These are phyloP conservation scores for Lamprotornis superbus DNA, from an alignment of 2,113 vertebrate species.

Conservation along the genomic window DNA sequence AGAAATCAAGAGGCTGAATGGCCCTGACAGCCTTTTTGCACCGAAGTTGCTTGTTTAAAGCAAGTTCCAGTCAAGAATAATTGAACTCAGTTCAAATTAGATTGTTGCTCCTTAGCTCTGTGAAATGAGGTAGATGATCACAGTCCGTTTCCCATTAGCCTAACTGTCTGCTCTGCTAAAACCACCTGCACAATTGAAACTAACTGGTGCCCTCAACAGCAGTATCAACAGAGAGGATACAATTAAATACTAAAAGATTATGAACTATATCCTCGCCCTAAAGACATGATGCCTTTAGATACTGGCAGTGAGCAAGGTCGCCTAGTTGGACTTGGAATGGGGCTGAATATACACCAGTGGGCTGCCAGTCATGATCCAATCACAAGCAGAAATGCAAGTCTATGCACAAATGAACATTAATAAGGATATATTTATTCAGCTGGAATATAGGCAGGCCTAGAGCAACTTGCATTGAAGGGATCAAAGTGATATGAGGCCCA, in stretches of 20 bases:
- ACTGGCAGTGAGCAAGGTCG: background rate
- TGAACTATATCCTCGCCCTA: background rate
- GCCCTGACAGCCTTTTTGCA: background rate
- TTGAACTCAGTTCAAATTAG: conserved; percentile 42
- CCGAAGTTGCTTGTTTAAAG: background rate
- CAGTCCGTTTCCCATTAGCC: conserved; percentile 36
- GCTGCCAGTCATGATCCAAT: background rate
- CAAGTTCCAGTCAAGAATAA: conserved; percentile 49
- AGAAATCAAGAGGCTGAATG: background rate
- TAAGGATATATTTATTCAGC: conserved; percentile 1
- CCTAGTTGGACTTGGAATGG: background rate
- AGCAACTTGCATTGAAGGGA: background rate
- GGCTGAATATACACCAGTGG: background rate
- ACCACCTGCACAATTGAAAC: conserved; percentile 52
- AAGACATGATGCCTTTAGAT: background rate
- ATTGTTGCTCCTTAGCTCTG: conserved; percentile 20
- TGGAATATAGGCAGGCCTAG: background rate
- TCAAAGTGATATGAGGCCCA: background rate
- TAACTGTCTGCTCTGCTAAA: conserved; percentile 45
- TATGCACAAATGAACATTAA: background rate
- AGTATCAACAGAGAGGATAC: conserved; percentile 6
- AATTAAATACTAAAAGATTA: conserved; percentile 27
- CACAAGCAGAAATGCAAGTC: background rate
- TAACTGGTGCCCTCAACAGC: conserved; percentile 33
- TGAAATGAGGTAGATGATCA: conserved; percentile 57